phyloP scores from a whole-genome alignment of 1,140 invertebrate species.

The Hylaeus volcanicus region DNA sequence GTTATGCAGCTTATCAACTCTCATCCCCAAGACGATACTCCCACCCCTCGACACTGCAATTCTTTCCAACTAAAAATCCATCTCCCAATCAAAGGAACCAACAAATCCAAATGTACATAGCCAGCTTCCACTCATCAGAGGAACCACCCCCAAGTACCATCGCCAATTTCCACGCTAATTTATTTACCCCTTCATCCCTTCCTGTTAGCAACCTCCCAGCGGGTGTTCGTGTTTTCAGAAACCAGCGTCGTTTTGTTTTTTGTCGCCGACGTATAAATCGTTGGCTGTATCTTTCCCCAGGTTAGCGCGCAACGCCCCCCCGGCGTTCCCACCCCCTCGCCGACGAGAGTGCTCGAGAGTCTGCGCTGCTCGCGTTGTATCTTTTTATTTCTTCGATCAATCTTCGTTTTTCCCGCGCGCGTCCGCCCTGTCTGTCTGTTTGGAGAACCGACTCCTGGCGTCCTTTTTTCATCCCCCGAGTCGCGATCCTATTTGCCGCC shows the following conservation, averaged over 20 bases:
- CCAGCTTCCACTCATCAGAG: no score
- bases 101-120: no score
- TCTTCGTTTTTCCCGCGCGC: constrained; percentile 22
- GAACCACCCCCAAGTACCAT: no score
- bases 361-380: background rate
- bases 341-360: background rate
- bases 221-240: constrained; percentile 1
- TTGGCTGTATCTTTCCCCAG: background rate
- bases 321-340: background rate
- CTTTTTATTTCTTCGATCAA: constrained; percentile 40
- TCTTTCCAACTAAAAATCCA: no score
- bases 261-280: constrained; percentile 14
- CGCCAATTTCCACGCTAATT: background rate
- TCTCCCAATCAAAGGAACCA: no score
- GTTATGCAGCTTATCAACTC: no score
- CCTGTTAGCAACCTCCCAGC: background rate
- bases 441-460: constrained; percentile 3
- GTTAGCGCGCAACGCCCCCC: background rate
- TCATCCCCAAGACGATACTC: no score
- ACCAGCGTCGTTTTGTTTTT: constrained; percentile 7
- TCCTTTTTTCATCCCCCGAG: background rate
- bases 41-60: no score
- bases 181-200: background rate
- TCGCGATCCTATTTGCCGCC: constrained; percentile 7
- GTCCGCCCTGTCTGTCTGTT: constrained; percentile 3